Conservation (phyloP, 2,888 invertebrate genomes). For the Drosophila kuntzei region DNA sequence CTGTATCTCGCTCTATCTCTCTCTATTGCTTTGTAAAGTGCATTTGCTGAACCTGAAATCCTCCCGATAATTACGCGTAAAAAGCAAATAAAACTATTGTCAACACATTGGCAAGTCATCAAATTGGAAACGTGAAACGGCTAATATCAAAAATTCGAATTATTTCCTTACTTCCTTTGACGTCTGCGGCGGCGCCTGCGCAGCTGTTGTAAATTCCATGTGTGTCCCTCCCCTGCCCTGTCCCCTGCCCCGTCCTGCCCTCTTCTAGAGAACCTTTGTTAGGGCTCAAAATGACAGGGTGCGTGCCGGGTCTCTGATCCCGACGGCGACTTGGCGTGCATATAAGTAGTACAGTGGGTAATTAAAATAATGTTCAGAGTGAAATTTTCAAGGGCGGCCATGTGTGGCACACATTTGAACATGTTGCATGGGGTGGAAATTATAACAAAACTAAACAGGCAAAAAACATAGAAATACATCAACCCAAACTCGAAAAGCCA, state of each 20-base stretch:
- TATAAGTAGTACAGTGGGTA: conserved; percentile 57
- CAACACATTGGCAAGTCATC: conserved; percentile 65
- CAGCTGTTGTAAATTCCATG: conserved; percentile 69
- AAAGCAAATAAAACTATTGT: conserved; percentile 78
- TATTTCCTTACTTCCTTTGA: conserved; percentile 1
- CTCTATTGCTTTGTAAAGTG: conserved; percentile 35
- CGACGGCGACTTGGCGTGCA: conserved; percentile 14
- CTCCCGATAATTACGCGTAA: conserved; percentile 59
- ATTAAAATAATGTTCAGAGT: conserved; percentile 76
- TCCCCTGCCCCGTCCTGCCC: neutral
- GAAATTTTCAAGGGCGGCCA: conserved; percentile 73
- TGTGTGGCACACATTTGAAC: conserved; percentile 70
- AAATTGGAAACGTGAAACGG: conserved; percentile 50
- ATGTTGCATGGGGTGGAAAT: conserved; percentile 59
- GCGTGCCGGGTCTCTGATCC: conserved; percentile 50
- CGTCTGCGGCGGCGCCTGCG: conserved; percentile 67
- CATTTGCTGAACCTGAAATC: conserved; percentile 59
- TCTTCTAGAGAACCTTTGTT: conserved; percentile 45
- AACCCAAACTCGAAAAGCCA: conserved; percentile 4
- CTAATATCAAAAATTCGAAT: conserved; percentile 39
- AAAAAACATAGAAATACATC: conserved; percentile 8
- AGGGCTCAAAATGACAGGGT: conserved; percentile 66
- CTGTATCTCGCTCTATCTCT: neutral
- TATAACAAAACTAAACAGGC: conserved; percentile 26
- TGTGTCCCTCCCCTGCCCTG: conserved; percentile 6